Base-by-base conservation (phyloP, 2,797 vertebrate species). In the Eidolon dupreanum region DNA sequence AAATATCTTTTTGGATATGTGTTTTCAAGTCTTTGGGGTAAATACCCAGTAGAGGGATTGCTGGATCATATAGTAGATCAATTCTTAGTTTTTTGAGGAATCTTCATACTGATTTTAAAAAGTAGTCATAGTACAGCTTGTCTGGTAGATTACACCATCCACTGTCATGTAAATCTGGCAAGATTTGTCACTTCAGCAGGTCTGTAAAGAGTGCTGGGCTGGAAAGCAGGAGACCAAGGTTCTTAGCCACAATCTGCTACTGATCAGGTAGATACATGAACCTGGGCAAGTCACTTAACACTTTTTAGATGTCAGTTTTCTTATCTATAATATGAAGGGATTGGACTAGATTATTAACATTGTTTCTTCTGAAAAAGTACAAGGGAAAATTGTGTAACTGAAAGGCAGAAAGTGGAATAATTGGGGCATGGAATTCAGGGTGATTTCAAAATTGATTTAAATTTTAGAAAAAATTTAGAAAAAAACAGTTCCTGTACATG, bases 261-360 rank as follows among this genome's bases (percentile, higher is more conserved):
- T 84, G 65, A 95, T 93, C 87, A 93, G 20, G 77, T 74, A 63
- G 17, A 83, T 91, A 26, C 71, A 51, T 49, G 87, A 93, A 84
- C 84, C 70, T 17, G 7, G 36, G 84, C 36, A 95, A 92, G 26
- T 90, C 75, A 81, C 71, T 82, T 92, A 94, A 51, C 49, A 71
- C 31, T 89, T 97, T 95, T 90, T 90, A 88, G 90, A 88, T 90
- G 71, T 88, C 49, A 61, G 55, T 97, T 96, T 96, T 83, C 79
- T 95, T 71, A 92, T 87, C 57, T 91, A 74, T 94, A 90, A 97
- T 96, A 79, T 43, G 61, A 96, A 96, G 87, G 77, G 61, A 93
- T 96, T 96, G 87, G 71, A 92, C 65, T 96, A 92, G 70, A 79
- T 96, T 94, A 68, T 93, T 87, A 93, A 71, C 61, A 81, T 33